Base-by-base conservation (phyloP, 2,888 invertebrate species). In the Melipona bicolor region DNA sequence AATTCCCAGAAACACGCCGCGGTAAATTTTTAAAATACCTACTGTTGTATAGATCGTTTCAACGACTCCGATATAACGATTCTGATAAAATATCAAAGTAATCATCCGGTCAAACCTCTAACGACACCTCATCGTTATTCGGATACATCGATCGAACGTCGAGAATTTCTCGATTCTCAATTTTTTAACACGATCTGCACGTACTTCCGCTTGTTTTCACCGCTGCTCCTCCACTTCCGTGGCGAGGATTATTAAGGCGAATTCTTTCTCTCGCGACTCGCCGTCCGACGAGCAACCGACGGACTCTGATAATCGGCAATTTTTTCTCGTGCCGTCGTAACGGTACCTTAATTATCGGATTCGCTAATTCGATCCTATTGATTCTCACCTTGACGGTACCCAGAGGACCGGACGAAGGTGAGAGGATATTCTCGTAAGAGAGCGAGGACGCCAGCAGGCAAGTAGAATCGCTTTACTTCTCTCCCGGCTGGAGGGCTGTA, bases 381-480 rank as follows among this genome's bases (percentile, higher is more conserved):
- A 90, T 90, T 90, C 89, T 87, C 88, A 84, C 81, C 73, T 87
- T 78, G 77, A 50, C n/a, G 65, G 72, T 59, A 79, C 83, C 43
- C 74, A 43, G 85, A 81, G 64, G 83, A 78, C 81, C 82, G 71
- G 59, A 74, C 77, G 83, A 83, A 81, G 84, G 86, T 83, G 87
- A 86, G 85, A 83, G 87, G 77, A 87, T 77, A 75, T 85, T 84
- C 87, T 79, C 81, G 81, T 68, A 74, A 85, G 43, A 43, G 43
- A 43, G 70, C 79, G 86, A 77, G 83, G 78, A 85, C 85, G 88
- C 88, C 88, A 85, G 76, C 83, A 85, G 87, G 79, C 86, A 87
- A 87, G 87, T 87, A 84, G 86, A 90, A 85, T 90, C 89, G 87
- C 79, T 90, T 89, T 86, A 84, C 88, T 89, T 88, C 88, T 81